Percentiles rank a stretch among this genome's conserved stretches.
Evolutionary conservation across 2,888 invertebrate genomes (phyloP).

Genomic region (Drosophila birchii): DNA sequence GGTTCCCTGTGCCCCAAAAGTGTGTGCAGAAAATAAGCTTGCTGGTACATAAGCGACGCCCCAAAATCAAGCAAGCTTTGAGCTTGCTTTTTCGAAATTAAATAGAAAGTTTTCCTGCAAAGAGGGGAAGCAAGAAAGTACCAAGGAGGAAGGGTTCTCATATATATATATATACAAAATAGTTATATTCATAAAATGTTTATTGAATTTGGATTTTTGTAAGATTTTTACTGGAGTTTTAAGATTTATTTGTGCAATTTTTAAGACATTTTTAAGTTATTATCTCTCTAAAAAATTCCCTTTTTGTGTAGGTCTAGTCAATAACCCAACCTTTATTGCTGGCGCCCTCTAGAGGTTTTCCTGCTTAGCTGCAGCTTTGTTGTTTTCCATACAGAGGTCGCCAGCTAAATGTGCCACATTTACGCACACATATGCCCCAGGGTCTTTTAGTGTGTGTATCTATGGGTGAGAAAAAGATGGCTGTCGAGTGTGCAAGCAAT

Average conservation of each 20-base stretch:
- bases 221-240: neutral
- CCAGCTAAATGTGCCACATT: constrained; percentile 20
- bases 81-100: constrained; percentile 63
- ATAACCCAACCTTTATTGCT: constrained; percentile 54
- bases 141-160: neutral
- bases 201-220: rapidly evolving
- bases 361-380: constrained; percentile 10
- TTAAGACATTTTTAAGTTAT: neutral
- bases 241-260: neutral
- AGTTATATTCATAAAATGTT: no score
- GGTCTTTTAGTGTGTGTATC: constrained; percentile 39
- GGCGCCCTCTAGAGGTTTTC: constrained; percentile 56
- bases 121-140: constrained; percentile 15
- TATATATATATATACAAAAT: no score
- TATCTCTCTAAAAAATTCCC: constrained; percentile 26
- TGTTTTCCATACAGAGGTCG: constrained; percentile 58
- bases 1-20: constrained; percentile 4
- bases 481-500: neutral
- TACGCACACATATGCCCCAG: constrained; percentile 50
- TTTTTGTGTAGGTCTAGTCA: constrained; percentile 26
- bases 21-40: constrained; percentile 59
- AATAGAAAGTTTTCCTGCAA: constrained; percentile 24
- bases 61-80: constrained; percentile 64
- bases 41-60: constrained; percentile 65
- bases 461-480: neutral